Percentiles rank a stretch among this genome's conserved stretches.
Evolutionary conservation across 2,888 invertebrate species (phyloP).

Genomic region (Lochmaea crataegi): DNA sequence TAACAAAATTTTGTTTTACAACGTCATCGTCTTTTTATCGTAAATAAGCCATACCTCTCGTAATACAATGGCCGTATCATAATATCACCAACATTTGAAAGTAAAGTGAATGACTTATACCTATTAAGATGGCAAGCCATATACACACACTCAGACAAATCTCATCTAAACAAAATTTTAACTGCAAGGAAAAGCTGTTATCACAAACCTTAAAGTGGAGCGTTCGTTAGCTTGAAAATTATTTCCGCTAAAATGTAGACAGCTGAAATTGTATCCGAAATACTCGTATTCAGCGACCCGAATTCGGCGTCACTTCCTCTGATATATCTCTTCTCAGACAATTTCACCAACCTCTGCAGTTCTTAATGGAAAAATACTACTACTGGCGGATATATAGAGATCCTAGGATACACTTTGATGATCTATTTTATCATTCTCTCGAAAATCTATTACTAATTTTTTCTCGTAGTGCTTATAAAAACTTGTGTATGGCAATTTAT

Average conservation of each 20-base stretch:
- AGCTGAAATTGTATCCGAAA: constrained; percentile 20
- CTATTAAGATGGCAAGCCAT: too few relatives aligned
- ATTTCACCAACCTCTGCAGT: not conserved
- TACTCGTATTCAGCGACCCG: constrained; percentile 21
- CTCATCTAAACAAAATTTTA: not conserved
- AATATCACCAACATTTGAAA: not conserved
- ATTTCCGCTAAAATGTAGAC: constrained; percentile 12
- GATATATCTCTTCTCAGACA: constrained; percentile 5
- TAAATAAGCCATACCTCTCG: too few relatives aligned
- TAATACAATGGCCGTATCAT: not conserved
- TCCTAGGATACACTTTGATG: not conserved
- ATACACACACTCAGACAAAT: not conserved
- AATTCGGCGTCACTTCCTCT: constrained; percentile 19
- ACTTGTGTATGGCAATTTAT: too few relatives aligned
- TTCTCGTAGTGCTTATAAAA: too few relatives aligned
- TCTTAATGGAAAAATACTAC: not conserved
- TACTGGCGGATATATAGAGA: not conserved
- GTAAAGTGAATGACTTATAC: not conserved
- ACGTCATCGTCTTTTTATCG: too few relatives aligned
- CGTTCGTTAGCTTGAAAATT: constrained; percentile 9
- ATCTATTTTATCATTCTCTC: too few relatives aligned
- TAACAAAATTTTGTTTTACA: too few relatives aligned
- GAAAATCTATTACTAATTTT: too few relatives aligned
- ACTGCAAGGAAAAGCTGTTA: not conserved
- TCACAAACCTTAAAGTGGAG: not conserved